Conservation (phyloP, 2,888 invertebrate genomes). For the Agrochola circellaris region DNA sequence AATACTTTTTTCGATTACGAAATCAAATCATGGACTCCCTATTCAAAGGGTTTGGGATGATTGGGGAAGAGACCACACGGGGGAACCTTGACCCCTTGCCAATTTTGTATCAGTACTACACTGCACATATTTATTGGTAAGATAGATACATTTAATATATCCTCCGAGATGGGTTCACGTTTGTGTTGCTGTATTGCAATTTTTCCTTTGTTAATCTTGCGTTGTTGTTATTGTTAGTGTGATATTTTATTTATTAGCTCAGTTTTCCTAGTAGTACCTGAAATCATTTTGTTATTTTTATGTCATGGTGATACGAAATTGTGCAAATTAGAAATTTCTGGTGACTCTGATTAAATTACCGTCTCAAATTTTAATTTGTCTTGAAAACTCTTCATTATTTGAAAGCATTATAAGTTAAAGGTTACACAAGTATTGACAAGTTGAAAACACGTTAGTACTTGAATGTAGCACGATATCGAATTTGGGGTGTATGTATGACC, state of each 20-base stretch:
- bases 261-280: neutral
- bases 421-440: neutral
- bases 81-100: constrained; percentile 54
- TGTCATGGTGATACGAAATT: neutral
- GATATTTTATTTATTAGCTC: neutral
- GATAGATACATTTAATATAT: too few relatives aligned
- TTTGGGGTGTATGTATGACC: constrained; percentile 28
- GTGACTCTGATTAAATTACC: neutral
- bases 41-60: constrained; percentile 45
- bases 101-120: constrained; percentile 8
- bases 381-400: neutral
- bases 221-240: neutral
- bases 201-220: too few relatives aligned
- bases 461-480: neutral
- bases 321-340: too few relatives aligned
- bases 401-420: too few relatives aligned
- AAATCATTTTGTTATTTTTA: neutral
- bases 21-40: constrained; percentile 32
- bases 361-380: neutral
- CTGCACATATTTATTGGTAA: neutral
- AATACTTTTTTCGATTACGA: neutral
- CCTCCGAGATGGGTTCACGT: too few relatives aligned
- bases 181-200: too few relatives aligned
- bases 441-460: neutral
- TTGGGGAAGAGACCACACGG: constrained; percentile 21